Conservation (phyloP, 2,888 invertebrate genomes). For the Timandra comae region DNA sequence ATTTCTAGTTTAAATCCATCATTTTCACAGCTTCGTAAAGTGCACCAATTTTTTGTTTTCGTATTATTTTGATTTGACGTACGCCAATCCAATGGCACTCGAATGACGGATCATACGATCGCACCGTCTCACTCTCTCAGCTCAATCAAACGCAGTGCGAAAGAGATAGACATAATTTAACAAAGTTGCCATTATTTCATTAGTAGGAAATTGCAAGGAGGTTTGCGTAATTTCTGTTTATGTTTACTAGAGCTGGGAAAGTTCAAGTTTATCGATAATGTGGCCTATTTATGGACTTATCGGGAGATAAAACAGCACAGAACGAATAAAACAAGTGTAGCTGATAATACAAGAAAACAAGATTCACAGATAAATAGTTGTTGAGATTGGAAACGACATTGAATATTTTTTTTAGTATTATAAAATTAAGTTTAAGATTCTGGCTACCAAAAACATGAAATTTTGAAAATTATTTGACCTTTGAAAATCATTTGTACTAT, state of each 20-base stretch:
- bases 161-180: conserved; percentile 28
- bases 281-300: too few species aligned
- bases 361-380: too few species aligned
- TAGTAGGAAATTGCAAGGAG: conserved; percentile 26
- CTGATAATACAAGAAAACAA: too few species aligned
- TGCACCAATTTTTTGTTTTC: conserved; percentile 46
- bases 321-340: too few species aligned
- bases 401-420: neutral
- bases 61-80: conserved; percentile 43
- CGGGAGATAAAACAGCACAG: too few species aligned
- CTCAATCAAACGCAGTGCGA: conserved; percentile 24
- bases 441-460: too few species aligned
- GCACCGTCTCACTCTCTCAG: conserved; percentile 33
- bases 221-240: conserved; percentile 26
- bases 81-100: conserved; percentile 39
- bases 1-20: conserved; percentile 25
- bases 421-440: neutral
- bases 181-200: conserved; percentile 31
- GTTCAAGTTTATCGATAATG: conserved; percentile 30
- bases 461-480: too few species aligned
- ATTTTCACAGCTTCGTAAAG: conserved; percentile 38
- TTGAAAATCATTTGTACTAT: too few species aligned
- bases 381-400: too few species aligned
- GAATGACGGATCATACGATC: conserved; percentile 67
- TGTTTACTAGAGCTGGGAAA: conserved; percentile 27